Base-by-base conservation (phyloP, 1,140 invertebrate genomes). In the Battus philenor region DNA sequence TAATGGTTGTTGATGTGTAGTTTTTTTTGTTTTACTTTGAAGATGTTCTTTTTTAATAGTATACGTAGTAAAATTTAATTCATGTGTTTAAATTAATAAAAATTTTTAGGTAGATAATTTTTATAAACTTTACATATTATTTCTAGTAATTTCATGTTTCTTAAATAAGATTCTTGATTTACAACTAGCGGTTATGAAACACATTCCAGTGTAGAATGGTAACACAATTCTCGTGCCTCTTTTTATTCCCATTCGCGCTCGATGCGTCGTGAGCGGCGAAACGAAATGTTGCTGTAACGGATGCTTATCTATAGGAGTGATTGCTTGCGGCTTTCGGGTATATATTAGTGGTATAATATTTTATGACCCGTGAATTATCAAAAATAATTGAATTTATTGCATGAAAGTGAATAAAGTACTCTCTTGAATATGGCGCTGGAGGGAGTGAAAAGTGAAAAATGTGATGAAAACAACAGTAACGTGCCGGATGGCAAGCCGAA, bases 381-480 rank as follows among this genome's bases (percentile, higher is more conserved):
- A 54, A 59, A 64, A 68, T 54, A 59, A 62, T 53, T 58, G 58
- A 29, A 67, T 63, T 71, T 76, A 59, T 73, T 68, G 74, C 65
- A 84, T 84, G 76, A 77, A 54, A 81, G 77, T 84, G 76, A 70
- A 75, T 82, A 74, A 79, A 80, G 62, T 71, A 64, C 61, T 50
- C 53, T n/a, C 53, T 71, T 76, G 47, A 81, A 77, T 61, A 85
- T 85, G 81, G 81, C 81, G 70, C 70, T 85, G 66, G 81, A 85
- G 73, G 81, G 78, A 74, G 81, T 82, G 46, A 85, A 85, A 81
- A 79, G 81, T 85, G 81, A 85, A 70, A 82, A 85, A 76, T 78
- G 73, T 79, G 81, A 85, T 51, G 81, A 85, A 82, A 82, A 77
- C 68, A 79, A 81, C 56, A 68, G 65, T 44, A 81, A 74, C 64